Conservation (phyloP, 2,113 vertebrate species). For the Nesogale talazaci region DNA sequence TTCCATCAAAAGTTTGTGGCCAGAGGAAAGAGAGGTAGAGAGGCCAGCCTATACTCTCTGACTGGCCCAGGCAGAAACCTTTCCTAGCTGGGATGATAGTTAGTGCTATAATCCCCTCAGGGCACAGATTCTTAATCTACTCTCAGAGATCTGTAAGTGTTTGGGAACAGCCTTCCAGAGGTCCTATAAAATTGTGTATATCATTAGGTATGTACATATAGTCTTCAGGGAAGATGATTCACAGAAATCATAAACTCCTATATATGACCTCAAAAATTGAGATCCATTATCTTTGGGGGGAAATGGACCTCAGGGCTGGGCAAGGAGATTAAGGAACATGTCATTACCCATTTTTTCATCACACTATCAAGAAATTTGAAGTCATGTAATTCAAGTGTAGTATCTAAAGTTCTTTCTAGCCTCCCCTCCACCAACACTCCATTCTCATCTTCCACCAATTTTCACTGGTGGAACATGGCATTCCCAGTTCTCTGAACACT, state of each 20-base stretch:
- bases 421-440: neutral
- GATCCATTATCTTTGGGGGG: neutral
- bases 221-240: neutral
- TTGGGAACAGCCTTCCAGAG: neutral
- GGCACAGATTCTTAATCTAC: neutral
- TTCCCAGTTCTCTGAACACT: neutral
- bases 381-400: neutral
- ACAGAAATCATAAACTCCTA: neutral
- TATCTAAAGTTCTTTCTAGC: neutral
- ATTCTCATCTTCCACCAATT: neutral
- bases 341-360: neutral
- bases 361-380: neutral
- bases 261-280: neutral
- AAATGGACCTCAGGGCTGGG: neutral
- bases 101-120: neutral
- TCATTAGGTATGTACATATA: neutral
- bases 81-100: neutral
- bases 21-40: neutral
- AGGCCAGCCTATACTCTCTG: neutral
- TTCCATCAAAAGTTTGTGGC: neutral
- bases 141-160: neutral
- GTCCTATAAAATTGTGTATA: neutral
- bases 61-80: neutral
- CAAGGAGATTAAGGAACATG: neutral
- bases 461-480: neutral